Base-by-base conservation (phyloP, 2,888 invertebrate genomes). In the Metallyticus violacea region DNA sequence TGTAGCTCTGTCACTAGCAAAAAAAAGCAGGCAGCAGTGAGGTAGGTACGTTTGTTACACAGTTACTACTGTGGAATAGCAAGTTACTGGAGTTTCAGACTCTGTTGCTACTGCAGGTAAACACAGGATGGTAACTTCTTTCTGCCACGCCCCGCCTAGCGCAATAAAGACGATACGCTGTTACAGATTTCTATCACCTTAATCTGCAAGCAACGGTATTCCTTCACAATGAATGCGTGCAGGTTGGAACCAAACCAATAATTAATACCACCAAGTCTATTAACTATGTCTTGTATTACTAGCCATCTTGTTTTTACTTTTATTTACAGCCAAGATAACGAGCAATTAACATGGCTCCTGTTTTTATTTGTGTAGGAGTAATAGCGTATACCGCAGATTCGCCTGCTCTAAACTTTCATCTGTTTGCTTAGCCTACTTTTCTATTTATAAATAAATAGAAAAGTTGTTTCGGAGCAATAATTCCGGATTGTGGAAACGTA, bases 211-310 rank as follows among this genome's bases (percentile, higher is more conserved):
- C 40, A 62, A 62, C 40, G 40, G 40, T 9, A 62, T 62, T 62
- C 40, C 15, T 62, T 4, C 40, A 62, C 40, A 62, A 62, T 62
- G 40, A 62, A 62, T 62, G 40, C 40, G 40, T 62, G 40, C 40
- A 62, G 40, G 40, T 62, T 62, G 40, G 40, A 15, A 30, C n/a
- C 30, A 81, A 82, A 62, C 62, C 62, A 82, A 83, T 62, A 83
- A 83, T 83, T 83, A 83, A 83, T 77, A 27, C 83, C 27, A 27
- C 76, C 9, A 26, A 77, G 83, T 83, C 83, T 83, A 27, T 77
- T 77, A 83, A 83, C 77, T 26, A 30, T 30, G 26, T 83, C 77
- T 22, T n/a, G 28, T 28, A n/a, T 22, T 81, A 27, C 27, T 22
- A 77, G 40, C 40, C n/a, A 62, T 62, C 40, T 62, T 62, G 40